phyloP scores from a whole-genome alignment of 1,140 invertebrate species.

The Oryctes rhinoceros region DNA sequence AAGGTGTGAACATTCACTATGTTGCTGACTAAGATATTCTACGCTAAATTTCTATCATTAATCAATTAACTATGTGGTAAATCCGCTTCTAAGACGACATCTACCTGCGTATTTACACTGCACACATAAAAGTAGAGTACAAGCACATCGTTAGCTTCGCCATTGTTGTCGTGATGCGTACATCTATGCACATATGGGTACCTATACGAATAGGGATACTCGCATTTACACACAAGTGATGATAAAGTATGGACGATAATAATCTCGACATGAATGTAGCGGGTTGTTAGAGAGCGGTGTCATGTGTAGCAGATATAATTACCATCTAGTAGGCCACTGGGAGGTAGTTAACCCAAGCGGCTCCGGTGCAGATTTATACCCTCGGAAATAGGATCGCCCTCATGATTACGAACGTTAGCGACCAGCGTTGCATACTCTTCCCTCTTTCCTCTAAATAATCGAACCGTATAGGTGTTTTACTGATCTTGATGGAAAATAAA shows the following conservation, averaged over 20 bases:
- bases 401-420: slow-evolving; percentile 10
- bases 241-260: slow-evolving; percentile 34
- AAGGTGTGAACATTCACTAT: not conserved
- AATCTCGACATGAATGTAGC: slow-evolving; percentile 35
- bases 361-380: slow-evolving; percentile 50
- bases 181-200: not conserved
- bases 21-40: too few relatives aligned
- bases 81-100: too few relatives aligned
- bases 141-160: not conserved
- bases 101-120: not conserved
- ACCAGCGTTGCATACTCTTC: not conserved
- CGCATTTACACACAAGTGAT: slow-evolving; percentile 20
- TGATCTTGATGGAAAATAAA: not conserved
- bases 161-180: not conserved
- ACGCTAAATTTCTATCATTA: too few relatives aligned
- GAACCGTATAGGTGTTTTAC: slow-evolving; percentile 1
- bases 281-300: slow-evolving; percentile 41
- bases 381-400: slow-evolving; percentile 44
- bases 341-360: slow-evolving; percentile 52
- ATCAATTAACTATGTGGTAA: too few relatives aligned
- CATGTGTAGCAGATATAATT: slow-evolving; percentile 47
- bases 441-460: not conserved
- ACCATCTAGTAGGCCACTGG: slow-evolving; percentile 52
- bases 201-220: not conserved
- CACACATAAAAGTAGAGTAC: not conserved